Evolutionary conservation across 1,140 invertebrate species (phyloP).

Genomic region (Ctenoplectra terminalis): DNA sequence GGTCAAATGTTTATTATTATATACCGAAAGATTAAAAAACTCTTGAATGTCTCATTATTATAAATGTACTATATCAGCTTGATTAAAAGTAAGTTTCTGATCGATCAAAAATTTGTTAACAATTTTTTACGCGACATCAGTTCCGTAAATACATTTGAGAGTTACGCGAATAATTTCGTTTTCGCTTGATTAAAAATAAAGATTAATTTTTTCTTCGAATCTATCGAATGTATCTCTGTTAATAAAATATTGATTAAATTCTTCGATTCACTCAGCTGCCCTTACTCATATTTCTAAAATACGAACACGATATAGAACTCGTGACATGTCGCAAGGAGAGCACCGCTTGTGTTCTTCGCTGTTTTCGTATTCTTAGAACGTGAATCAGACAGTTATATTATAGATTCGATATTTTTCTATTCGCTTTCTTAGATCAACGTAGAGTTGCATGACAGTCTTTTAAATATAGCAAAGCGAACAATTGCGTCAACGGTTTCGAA

Average conservation of each 20-base stretch:
- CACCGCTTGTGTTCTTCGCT: background rate
- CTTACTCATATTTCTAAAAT: background rate
- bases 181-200: too few species aligned
- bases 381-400: background rate
- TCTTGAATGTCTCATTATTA: too few species aligned
- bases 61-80: too few species aligned
- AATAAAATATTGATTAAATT: background rate
- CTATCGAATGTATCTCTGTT: background rate
- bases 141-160: too few species aligned
- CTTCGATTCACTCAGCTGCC: background rate
- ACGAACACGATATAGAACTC: background rate
- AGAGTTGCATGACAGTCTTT: conserved; percentile 10
- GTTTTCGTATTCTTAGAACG: conserved; percentile 10
- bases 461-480: conserved; percentile 10
- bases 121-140: too few species aligned
- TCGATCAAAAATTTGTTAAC: too few species aligned
- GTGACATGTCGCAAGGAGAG: background rate
- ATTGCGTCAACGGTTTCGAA: conserved; percentile 3
- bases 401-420: conserved; percentile 47
- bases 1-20: too few species aligned
- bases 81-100: too few species aligned
- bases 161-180: too few species aligned
- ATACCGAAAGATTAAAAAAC: too few species aligned
- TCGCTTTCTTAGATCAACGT: conserved; percentile 11
- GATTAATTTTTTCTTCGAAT: background rate